phyloP scores from a whole-genome alignment of 2,113 vertebrate species.

The Neotoma lepida region DNA sequence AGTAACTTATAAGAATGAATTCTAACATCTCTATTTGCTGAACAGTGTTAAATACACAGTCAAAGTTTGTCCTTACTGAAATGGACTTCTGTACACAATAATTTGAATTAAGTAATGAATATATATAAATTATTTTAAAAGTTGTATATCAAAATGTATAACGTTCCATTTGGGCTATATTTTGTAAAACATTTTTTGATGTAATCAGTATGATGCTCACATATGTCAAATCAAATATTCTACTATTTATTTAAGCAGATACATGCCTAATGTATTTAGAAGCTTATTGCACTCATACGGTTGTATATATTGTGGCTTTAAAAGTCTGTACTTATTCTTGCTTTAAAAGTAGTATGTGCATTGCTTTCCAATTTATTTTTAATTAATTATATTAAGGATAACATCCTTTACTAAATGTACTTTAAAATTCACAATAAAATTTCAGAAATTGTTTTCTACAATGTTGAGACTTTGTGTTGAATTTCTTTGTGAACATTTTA shows the following conservation, averaged over 20 bases:
- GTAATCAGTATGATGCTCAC: slow-evolving; percentile 85
- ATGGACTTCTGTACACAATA: slow-evolving; percentile 83
- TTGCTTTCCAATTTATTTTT: slow-evolving; percentile 88
- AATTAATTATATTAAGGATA: slow-evolving; percentile 87
- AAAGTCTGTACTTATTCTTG: slow-evolving; percentile 89
- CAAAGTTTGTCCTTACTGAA: slow-evolving; percentile 81
- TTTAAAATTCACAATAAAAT: slow-evolving; percentile 91
- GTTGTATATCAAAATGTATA: slow-evolving; percentile 88
- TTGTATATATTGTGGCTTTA: slow-evolving; percentile 90
- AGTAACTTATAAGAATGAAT: slow-evolving; percentile 81
- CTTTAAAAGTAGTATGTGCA: slow-evolving; percentile 86
- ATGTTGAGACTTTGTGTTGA: slow-evolving; percentile 88
- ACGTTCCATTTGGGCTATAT: slow-evolving; percentile 85
- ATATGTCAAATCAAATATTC: slow-evolving; percentile 85
- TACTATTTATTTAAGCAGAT: slow-evolving; percentile 85
- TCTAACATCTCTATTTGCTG: slow-evolving; percentile 80
- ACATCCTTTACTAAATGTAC: slow-evolving; percentile 89
- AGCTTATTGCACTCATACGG: slow-evolving; percentile 89
- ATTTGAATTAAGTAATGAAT: slow-evolving; percentile 83
- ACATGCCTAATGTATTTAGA: slow-evolving; percentile 87
- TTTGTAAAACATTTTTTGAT: slow-evolving; percentile 86
- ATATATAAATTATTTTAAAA: slow-evolving; percentile 84
- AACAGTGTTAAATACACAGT: slow-evolving; percentile 79
- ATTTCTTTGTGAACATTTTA: slow-evolving; percentile 82
- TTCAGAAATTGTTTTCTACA: slow-evolving; percentile 90